A percentile compares a stretch with the other conserved stretches of the same genome.
Evolutionary conservation across 2,888 invertebrate genomes (phyloP).

Genomic region (Maniola hyperantus): DNA sequence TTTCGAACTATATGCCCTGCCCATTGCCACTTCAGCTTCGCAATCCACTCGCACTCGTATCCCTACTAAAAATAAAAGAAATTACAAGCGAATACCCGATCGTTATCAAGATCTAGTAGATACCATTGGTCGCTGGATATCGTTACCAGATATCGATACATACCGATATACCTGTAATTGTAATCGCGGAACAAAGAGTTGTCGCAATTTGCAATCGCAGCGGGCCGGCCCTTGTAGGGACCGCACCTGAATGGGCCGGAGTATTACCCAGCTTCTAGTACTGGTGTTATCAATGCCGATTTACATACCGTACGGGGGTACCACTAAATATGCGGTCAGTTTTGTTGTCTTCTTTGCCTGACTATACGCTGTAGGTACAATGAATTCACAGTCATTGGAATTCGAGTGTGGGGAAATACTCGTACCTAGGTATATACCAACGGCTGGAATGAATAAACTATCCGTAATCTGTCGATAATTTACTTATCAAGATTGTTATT

Average conservation of each 20-base stretch:
- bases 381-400: background rate
- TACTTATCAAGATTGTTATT: no score
- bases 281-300: constrained; percentile 24
- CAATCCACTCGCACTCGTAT: no score
- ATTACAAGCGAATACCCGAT: constrained; percentile 7
- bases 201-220: constrained; percentile 78
- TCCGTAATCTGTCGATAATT: no score
- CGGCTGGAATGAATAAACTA: no score
- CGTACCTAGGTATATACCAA: no score
- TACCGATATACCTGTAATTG: constrained; percentile 35
- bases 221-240: constrained; percentile 67
- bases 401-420: no score
- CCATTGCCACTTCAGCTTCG: no score
- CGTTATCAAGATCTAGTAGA: constrained; percentile 22
- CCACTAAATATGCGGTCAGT: constrained; percentile 20
- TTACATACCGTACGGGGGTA: constrained; percentile 21
- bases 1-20: no score
- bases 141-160: constrained; percentile 18
- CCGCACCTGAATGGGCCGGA: constrained; percentile 15
- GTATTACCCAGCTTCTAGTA: constrained; percentile 25
- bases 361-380: background rate
- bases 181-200: constrained; percentile 70
- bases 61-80: background rate
- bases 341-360: constrained; percentile 1
- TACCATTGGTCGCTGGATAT: constrained; percentile 6